Conservation (phyloP, 2,888 invertebrate genomes). For the Hemistola chrysoprasaria region DNA sequence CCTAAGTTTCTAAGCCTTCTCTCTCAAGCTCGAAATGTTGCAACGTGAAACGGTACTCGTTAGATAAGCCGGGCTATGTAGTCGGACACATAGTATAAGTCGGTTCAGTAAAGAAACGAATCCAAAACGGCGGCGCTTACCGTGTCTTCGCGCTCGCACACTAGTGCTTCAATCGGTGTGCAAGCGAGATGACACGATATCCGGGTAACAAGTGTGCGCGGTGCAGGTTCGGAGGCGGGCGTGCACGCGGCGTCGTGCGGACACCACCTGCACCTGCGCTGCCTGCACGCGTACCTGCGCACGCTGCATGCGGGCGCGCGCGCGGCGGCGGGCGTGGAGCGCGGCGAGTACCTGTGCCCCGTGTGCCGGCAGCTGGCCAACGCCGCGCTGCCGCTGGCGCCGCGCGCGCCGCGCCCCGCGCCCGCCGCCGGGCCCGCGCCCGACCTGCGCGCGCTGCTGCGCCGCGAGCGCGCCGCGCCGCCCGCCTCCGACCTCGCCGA, state of each 20-base stretch:
- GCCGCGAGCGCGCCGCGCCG: constrained; percentile 30
- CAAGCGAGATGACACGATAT: too few relatives aligned
- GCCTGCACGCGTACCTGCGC: constrained; percentile 94
- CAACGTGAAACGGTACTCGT: too few relatives aligned
- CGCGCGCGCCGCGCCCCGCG: constrained; percentile 79
- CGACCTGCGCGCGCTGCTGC: constrained; percentile 78
- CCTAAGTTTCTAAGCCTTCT: too few relatives aligned
- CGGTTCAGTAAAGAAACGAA: too few relatives aligned
- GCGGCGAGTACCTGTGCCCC: constrained; percentile 96
- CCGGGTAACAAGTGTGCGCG: too few relatives aligned
- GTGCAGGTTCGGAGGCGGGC: constrained; percentile 91
- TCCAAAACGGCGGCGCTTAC: too few relatives aligned
- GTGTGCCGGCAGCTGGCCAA: constrained; percentile 91
- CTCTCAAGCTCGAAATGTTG: too few relatives aligned
- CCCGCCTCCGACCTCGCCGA: constrained; percentile 88
- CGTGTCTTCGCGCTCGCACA: too few relatives aligned
- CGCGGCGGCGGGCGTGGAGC: constrained; percentile 84
- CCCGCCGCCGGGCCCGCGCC: constrained; percentile 82
- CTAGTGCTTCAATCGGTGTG: too few relatives aligned
- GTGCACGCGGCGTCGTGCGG: constrained; percentile 98
- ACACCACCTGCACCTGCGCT: constrained; percentile 97
- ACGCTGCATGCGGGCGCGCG: constrained; percentile 88
- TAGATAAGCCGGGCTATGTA: too few relatives aligned
- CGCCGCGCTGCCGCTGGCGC: constrained; percentile 92
- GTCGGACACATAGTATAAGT: too few relatives aligned